Evolutionary conservation across 2,797 vertebrate genomes (phyloP), one percentile per base, ranked within the genome.

Genomic region (Pangasius mekongensis): DNA sequence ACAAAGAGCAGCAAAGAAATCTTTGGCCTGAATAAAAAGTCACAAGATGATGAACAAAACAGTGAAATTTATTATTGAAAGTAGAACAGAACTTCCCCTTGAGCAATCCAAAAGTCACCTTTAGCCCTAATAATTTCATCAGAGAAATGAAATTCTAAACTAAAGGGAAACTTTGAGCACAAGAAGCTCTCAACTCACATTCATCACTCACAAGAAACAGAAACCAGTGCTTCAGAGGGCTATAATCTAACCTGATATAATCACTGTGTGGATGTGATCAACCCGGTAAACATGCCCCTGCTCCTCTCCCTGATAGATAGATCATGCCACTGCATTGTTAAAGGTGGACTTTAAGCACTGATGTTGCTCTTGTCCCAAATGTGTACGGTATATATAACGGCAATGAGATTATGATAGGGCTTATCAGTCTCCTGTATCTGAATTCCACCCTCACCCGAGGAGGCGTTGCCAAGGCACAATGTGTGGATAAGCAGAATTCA

Each of bases 1-100:
- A 74, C 16, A 30, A 83, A 82, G 20, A 56, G 83, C 58, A 52
- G 52, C 27, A 69, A 83, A 52, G 71, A 56, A 86, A 82, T 49
- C 22, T 84, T 66, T 73, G 82, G 10, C 83, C 87, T 66, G 56
- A 85, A 86, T 89, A 78, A 87, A 74, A 78, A 82, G 73, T 66
- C 18, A 58, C 52, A 85, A 84, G 84, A 74, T 39, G 66, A 87
- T 67, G 30, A 86, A 56, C 13, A 76, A 90, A 80, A n/a, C 86
- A 62, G 22, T 20, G 22, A 36, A 64, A 81, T 82, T 73, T 81
- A 83, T 54, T 86, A 49, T 43, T 11, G n/a, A 39, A 84, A 87
- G 73, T 58, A 47, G 74, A 86, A 39, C 77, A 18, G 56, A 9
- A 9, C 39, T 83, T 81, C 77, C 47, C 56, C 66, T 87, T 77